Percentiles rank a stretch among this genome's conserved stretches.
Evolutionary conservation across 1,140 invertebrate species (phyloP).

Genomic region (Drosophila miranda): DNA sequence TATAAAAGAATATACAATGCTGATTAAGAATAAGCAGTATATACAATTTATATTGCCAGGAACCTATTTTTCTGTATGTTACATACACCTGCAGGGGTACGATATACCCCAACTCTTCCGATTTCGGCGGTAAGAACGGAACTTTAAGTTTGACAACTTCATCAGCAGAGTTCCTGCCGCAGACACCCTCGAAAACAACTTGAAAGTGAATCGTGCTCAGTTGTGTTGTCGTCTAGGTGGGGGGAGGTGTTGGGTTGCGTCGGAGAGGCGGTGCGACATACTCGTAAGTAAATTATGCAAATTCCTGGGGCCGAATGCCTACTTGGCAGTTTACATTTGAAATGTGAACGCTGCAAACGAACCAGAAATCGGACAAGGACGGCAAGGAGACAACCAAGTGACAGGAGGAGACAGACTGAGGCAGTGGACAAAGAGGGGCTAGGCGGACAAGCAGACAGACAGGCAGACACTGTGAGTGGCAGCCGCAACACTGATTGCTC

Average conservation of each 20-base stretch:
- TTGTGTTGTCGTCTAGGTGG: background rate
- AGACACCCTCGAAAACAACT: conserved; percentile 26
- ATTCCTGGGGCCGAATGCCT: conserved; percentile 60
- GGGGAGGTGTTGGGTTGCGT: too few relatives aligned
- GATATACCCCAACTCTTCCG: too few relatives aligned
- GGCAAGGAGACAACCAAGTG: background rate
- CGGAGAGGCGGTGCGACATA: too few relatives aligned
- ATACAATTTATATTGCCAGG: too few relatives aligned
- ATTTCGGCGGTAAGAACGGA: conserved; percentile 5
- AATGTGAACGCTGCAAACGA: conserved; percentile 38
- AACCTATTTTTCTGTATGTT: too few relatives aligned
- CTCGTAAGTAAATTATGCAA: conserved; percentile 65
- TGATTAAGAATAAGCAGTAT: too few relatives aligned
- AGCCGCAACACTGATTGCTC: conserved; percentile 52
- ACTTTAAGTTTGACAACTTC: conserved; percentile 59
- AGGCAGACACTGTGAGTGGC: conserved; percentile 36
- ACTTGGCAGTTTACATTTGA: conserved; percentile 64
- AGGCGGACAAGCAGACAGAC: conserved; percentile 4
- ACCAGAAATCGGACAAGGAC: conserved; percentile 40
- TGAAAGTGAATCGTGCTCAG: conserved; percentile 20
- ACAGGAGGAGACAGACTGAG: too few relatives aligned
- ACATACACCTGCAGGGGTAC: too few relatives aligned
- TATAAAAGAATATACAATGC: too few relatives aligned
- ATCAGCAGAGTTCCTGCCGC: conserved; percentile 40
- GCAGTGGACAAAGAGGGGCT: background rate